Evolutionary conservation across 2,888 invertebrate species (phyloP), one percentile per base, ranked within the genome.

Genomic region (Atrina japonica): DNA sequence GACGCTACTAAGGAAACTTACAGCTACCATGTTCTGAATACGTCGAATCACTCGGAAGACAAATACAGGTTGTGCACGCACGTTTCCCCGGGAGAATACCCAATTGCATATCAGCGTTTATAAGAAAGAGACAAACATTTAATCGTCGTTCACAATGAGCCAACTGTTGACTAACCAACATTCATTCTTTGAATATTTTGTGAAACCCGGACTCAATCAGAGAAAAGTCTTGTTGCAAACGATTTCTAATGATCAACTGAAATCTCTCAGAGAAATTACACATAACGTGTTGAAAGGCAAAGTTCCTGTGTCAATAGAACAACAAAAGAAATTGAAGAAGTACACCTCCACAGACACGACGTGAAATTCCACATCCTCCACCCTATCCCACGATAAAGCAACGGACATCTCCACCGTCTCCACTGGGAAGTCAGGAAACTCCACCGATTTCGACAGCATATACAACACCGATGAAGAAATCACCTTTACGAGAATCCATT

Each of bases 41-140:
- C 74, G 11, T 72, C 72, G n/a, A 70, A 70, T 0, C 67, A 75
- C 40, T 70, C 72, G 6, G 70, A 77, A 18, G 55, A 72, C 2
- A 60, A 53, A 53, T 76, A 78, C 70, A 59, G 74, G 56, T 53
- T 76, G 5, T 43, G 76, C 50, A 76, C 70, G 30, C 65, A 72
- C 35, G 70, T 76, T 14, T 74, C 76, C 56, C 73, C 69, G 16
- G 70, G 59, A 47, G 76, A 78, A 56, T 70, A 72, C 30, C 7
- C 63, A 14, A 23, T 63, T 40, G 29, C 52, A 1, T 63, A 63
- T 30, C 27, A 47, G 3, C 9, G 40, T 14, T 63, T 52, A 63
- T 63, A 63, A 63, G 63, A 63, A 40, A 41, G n/a, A 21, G 27
- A 58, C 25, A 14, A n/a, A 18, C 7, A 16, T 11, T n/a, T 3